Evolutionary conservation across 2,888 invertebrate genomes (phyloP).

Genomic region (Ferrisia virgata): DNA sequence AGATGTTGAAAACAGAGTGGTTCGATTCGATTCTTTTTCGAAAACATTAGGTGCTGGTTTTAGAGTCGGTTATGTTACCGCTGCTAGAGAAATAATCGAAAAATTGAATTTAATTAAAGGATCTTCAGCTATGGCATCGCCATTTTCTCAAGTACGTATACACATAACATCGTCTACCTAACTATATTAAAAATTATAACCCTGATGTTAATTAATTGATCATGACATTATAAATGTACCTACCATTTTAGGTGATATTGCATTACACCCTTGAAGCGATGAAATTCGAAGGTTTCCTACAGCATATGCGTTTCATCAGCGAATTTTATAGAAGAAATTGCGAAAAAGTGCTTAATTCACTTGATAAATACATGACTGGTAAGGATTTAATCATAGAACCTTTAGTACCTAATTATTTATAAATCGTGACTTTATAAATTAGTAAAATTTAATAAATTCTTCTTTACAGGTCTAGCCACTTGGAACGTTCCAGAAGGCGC

Average conservation of each 20-base stretch:
- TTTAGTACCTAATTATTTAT: no score
- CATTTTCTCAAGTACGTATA: not conserved
- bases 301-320: slow-evolving; percentile 58
- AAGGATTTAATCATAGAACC: no score
- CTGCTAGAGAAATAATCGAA: slow-evolving; percentile 60
- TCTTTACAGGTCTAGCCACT: slow-evolving; percentile 59
- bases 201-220: no score
- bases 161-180: not conserved
- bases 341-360: slow-evolving; percentile 57
- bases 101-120: not conserved
- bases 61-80: slow-evolving; percentile 71
- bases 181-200: not conserved
- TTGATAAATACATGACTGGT: slow-evolving; percentile 59
- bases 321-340: slow-evolving; percentile 64
- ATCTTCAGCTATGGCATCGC: slow-evolving; percentile 1
- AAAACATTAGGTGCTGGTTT: slow-evolving; percentile 68
- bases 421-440: no score
- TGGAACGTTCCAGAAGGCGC: slow-evolving; percentile 64
- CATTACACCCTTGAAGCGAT: slow-evolving; percentile 50
- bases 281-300: slow-evolving; percentile 60
- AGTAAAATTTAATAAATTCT: not conserved
- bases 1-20: slow-evolving; percentile 71
- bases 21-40: slow-evolving; percentile 74
- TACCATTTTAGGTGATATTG: slow-evolving; percentile 19
- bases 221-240: no score